phyloP scores from a whole-genome alignment of 2,113 vertebrate genomes.

The Oncorhynchus keta region DNA sequence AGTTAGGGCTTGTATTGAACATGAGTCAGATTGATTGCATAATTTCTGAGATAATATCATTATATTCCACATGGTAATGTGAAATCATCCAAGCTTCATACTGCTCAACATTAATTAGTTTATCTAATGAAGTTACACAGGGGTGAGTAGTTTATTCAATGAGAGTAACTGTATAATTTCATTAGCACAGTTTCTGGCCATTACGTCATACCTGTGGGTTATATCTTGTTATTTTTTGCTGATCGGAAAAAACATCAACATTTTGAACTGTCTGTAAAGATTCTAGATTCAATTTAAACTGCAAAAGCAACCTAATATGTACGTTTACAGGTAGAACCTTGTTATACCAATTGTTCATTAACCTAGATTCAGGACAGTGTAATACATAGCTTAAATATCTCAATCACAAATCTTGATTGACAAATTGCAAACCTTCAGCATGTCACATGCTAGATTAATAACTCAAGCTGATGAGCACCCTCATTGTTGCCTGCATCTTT shows the following conservation, averaged over 20 bases:
- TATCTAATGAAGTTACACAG: constrained; percentile 15
- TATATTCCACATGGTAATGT: neutral
- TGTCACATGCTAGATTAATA: neutral
- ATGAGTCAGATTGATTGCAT: neutral
- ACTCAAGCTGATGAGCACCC: constrained; percentile 1
- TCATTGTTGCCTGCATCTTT: constrained; percentile 27
- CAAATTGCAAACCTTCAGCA: neutral
- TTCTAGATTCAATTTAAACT: neutral
- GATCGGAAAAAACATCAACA: neutral
- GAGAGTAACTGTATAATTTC: constrained; percentile 19
- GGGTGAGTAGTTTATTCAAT: constrained; percentile 32
- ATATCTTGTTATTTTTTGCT: neutral
- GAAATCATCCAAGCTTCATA: neutral
- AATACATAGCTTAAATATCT: neutral
- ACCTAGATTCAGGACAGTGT: neutral
- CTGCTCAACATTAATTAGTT: neutral
- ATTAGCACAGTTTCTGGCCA: neutral
- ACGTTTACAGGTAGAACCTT: neutral
- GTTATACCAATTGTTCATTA: neutral
- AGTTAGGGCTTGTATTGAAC: neutral
- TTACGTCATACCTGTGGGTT: neutral
- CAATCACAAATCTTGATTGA: neutral
- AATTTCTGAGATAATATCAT: constrained; percentile 2
- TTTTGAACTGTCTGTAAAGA: neutral
- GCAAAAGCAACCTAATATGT: neutral